Evolutionary conservation across 2,888 invertebrate species (phyloP).

Genomic region (Sclerodermus sp.): DNA sequence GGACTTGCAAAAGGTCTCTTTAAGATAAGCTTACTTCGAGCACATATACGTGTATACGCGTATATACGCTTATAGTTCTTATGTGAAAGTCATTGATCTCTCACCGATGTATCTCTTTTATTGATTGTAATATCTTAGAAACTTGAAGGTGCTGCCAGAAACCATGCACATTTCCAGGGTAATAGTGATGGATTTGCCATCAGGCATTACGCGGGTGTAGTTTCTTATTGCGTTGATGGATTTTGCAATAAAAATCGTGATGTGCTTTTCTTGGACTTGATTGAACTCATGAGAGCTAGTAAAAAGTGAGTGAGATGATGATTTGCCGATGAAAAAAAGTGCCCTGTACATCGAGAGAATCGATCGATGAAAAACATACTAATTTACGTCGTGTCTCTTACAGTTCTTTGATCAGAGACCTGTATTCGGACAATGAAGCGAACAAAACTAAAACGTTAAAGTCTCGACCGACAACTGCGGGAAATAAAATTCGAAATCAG

Average conservation of each 20-base stretch:
- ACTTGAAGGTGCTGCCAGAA: constrained; percentile 59
- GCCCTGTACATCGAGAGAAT: neutral
- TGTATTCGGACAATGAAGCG: constrained; percentile 62
- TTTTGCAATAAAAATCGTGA: constrained; percentile 72
- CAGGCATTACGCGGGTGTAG: constrained; percentile 71
- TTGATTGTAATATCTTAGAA: constrained; percentile 58
- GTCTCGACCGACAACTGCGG: constrained; percentile 67
- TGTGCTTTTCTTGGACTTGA: constrained; percentile 67
- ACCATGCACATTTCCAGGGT: constrained; percentile 64
- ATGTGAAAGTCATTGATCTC: no score
- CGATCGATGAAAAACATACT: no score
- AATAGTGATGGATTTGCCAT: constrained; percentile 64
- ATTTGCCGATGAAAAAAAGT: neutral
- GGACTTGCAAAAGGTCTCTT: constrained; percentile 62
- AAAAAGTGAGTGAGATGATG: constrained; percentile 57
- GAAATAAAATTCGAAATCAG: constrained; percentile 68
- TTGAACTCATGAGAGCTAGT: constrained; percentile 69
- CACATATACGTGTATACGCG: no score
- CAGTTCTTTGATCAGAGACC: constrained; percentile 62
- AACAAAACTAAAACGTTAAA: constrained; percentile 55
- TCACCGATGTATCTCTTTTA: neutral
- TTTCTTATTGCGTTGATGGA: constrained; percentile 65
- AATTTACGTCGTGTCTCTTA: neutral
- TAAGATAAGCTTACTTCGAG: no score
- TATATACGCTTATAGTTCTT: no score